Percentiles rank a stretch among this genome's conserved stretches.
Evolutionary conservation across 2,797 vertebrate species (phyloP).

Genomic region (Dicrostonyx torquatus): DNA sequence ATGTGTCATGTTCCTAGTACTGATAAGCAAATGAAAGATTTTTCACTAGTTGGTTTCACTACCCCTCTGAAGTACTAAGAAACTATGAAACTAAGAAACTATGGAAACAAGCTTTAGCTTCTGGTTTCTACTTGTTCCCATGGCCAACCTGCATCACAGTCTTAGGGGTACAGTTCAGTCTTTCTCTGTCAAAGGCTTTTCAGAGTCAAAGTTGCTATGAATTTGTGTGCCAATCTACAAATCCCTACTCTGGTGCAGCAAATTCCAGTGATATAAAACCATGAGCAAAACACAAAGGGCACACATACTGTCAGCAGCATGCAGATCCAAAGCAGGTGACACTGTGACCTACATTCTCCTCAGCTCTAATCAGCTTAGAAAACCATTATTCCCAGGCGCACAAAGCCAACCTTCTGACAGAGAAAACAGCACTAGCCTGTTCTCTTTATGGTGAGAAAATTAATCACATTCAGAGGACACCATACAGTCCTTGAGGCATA

Average conservation of each 20-base stretch:
- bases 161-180: slow-evolving; percentile 44
- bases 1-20: neutral
- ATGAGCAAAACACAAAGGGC: neutral
- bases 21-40: neutral
- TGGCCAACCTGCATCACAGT: neutral
- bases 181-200: slow-evolving; percentile 57
- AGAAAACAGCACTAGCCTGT: neutral
- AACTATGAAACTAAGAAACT: too few species aligned
- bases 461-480: neutral
- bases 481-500: neutral
- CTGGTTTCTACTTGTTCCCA: slow-evolving; percentile 25
- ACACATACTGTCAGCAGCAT: neutral
- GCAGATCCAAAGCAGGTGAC: neutral
- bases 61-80: slow-evolving; percentile 42
- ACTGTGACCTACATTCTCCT: neutral
- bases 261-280: neutral
- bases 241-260: neutral
- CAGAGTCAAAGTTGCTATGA: neutral
- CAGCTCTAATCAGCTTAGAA: slow-evolving; percentile 14
- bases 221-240: slow-evolving; percentile 20
- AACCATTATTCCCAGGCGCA: slow-evolving; percentile 26
- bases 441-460: slow-evolving; percentile 33
- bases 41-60: slow-evolving; percentile 46
- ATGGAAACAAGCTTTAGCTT: slow-evolving; percentile 14
- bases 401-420: slow-evolving; percentile 11